Evolutionary conservation across 2,888 invertebrate species (phyloP), one percentile per base, ranked within the genome.

Genomic region (Pasiphila rectangulata): DNA sequence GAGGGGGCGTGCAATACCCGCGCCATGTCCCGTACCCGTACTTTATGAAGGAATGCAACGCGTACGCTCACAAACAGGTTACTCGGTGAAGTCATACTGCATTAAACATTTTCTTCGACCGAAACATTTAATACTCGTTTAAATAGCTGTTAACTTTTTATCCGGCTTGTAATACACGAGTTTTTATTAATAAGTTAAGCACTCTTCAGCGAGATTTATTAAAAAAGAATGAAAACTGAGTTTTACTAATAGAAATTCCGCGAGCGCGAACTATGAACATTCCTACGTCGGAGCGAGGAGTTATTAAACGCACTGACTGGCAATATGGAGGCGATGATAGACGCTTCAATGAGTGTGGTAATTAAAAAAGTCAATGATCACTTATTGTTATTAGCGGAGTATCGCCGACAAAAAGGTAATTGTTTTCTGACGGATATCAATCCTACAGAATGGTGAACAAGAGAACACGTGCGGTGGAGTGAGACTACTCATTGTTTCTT

Each of bases 271-370:
- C 76, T 77, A 74, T 61, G 69, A 72, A 67, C 71, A 76, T 76
- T 75, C 76, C 73, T 61, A 56, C 64, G 67, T 59, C 61, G 59
- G 63, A 57, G 57, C 57, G 63, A 61, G 56, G 69, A 68, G 74
- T 83, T 85, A 87, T 86, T 87, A 87, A 84, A 80, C 72, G 77
- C 77, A 79, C 85, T 87, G 88, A 86, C 88, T 84, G 78, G 85
- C 85, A 83, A 85, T 87, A 83, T 83, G 75, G 72, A 69, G 62
- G 69, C 67, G 67, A 64, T 82, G 84, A 83, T 79, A 57, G 85
- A 85, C 84, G 78, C 73, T 60, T 83, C 73, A 84, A 87, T 84
- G 82, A 79, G 75, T 70, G 80, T 69, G 72, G 72, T 82, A 83
- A 85, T 85, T 84, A 83, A 83, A 85, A 83, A 81, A 80, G 70